Base-by-base conservation (phyloP, 2,888 invertebrate genomes). In the Druceiella hillmani region DNA sequence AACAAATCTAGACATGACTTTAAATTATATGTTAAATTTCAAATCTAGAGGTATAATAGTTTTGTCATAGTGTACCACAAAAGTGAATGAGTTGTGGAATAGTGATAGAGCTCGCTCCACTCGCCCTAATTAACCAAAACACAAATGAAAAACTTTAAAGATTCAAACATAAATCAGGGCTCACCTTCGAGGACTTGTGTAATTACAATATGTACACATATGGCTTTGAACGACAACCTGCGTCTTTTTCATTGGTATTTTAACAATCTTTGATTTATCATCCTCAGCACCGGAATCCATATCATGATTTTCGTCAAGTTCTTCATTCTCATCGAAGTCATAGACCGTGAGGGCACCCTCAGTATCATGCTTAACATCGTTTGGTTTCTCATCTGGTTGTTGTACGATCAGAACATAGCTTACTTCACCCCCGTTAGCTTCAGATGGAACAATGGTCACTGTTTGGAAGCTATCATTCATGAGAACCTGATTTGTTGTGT, bases 141-240 rank as follows among this genome's bases (percentile, higher is more conserved):
- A n/a, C n/a, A n/a, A n/a, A n/a, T n/a, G n/a, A n/a, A n/a, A n/a
- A n/a, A n/a, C n/a, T n/a, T n/a, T n/a, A n/a, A n/a, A n/a, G n/a
- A n/a, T n/a, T n/a, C n/a, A n/a, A n/a, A n/a, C n/a, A n/a, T n/a
- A n/a, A n/a, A n/a, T n/a, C 36, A 30, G 10, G 30, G 43, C 54
- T 59, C 50, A 81, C 73, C 87, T 76, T 58, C 95, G 90, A 3
- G 87, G 85, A 56, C 89, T 91, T 9, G 87, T 87, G 61, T 97
- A 97, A 47, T 84, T 80, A 61, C 97, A 97, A 56, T 91, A 90
- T 55, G 81, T 85, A 64, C 97, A 97, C 67, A 83, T 85, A 58
- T 85, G 84, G 12, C 83, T 82, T 1, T 78, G 65, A 3, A 80
- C 78, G 36, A 64, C 64, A 9, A 56, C 51, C 30, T 55, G 33